Base-by-base conservation (phyloP, 2,797 vertebrate genomes). In the Poeciliopsis paucimaculata region DNA sequence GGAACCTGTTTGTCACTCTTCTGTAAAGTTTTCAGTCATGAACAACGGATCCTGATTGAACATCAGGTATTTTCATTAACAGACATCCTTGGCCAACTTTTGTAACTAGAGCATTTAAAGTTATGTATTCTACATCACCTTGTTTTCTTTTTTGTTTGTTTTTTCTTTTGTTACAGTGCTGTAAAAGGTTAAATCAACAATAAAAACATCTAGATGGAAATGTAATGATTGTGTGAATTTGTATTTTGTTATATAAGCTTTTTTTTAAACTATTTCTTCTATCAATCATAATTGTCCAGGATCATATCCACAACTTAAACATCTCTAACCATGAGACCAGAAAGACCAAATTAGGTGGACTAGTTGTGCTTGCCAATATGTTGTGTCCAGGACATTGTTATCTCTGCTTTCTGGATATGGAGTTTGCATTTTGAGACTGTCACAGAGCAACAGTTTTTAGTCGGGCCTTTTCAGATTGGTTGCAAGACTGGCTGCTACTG, bases 141-240 rank as follows among this genome's bases (percentile, higher is more conserved):
- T 90, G 84, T 84, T 49, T 85, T 82, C 46, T 77, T 88, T 94
- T 90, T 96, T 95, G 28, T 68, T 84, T 53, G 84, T 82, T 45
- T 83, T 88, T 94, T 91, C 26, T 57, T 88, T 94, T 95, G 92
- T 95, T 96, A 95, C 89, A 92, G 88, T 92, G 91, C 83, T 94
- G 89, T 94, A 86, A 86, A 93, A 92, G 87, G 82, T 95, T 92
- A 79, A 92, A 88, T 94, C 78, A 87, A 91, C 94, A 94, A 94
- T 89, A 92, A 92, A 93, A 89, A 77, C 15, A 81, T 84, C 55
- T 26, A 76, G 45, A 76, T 92, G 77, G 82, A 89, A 82, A 88
- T 89, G 51, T 87, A 18, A 64, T 75, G n/a, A 6, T 34, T 76
- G 49, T 79, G n/a, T 79, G 18, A 75, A 12, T 76, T 6, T 53